Base-by-base conservation (phyloP, 2,113 vertebrate genomes). In the Paramormyrops kingsleyae region DNA sequence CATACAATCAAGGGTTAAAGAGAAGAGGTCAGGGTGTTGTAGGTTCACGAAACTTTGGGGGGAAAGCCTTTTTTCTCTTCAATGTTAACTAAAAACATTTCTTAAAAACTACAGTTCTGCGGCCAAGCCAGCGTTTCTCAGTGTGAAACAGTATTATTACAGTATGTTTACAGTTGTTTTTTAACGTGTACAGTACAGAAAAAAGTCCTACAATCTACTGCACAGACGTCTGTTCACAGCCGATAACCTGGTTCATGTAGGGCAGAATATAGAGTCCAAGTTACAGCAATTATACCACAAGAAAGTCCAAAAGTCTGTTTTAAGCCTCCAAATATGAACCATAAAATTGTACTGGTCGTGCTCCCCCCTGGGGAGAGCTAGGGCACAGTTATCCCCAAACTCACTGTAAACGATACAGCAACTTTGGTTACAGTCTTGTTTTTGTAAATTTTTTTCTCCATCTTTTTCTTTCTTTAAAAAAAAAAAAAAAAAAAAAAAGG, bases 11-110 rank as follows among this genome's bases (percentile, higher is more conserved):
- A 98, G 97, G 98, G 97, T 97, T 98, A 95, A 94, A 97, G 97
- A 97, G 97, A 98, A 98, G 98, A 97, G 98, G 98, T 99, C 98
- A 97, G 97, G 98, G 97, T 98, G 98, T 99, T 99, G 97, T 98
- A 97, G 97, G 97, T 98, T 98, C 97, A 98, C 96, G 96, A 98
- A 98, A 99, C 98, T 99, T 99, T 98, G 98, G 98, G 98, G 98
- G 97, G 97, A 97, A 99, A 98, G 97, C 97, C 97, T 97, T 97
- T 97, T 97, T 94, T 91, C 94, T 97, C 97, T 97, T 97, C 94
- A 97, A 97, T 96, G 95, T 97, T 97, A 98, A 98, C 97, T 98
- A 98, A 98, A 98, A 98, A 98, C 97, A 96, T 97, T 95, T 88
- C 97, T 97, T 97, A 97, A 97, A 97, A 99, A 98, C 97, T 97